These are phyloP conservation scores for Amphiprion clarkii DNA, from an alignment of 2,797 vertebrate species.

Conservation along the genomic window DNA sequence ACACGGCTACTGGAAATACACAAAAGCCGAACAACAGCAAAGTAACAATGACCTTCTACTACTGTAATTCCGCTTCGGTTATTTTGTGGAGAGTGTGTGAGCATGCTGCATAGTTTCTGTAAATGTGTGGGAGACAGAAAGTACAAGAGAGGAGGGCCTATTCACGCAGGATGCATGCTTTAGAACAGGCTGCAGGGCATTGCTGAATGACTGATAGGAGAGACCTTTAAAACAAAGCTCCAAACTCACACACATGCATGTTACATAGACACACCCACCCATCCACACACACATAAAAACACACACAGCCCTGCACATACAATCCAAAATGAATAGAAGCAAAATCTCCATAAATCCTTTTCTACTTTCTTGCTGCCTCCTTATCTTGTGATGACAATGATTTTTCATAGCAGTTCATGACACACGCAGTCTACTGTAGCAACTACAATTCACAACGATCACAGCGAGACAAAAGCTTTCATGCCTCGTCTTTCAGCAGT, in stretches of 20 bases:
- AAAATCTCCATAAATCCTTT: conserved; percentile 29
- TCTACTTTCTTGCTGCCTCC: not conserved
- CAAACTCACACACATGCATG: conserved; percentile 14
- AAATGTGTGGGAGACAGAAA: conserved; percentile 10
- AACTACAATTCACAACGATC: conserved; percentile 42
- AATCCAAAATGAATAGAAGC: conserved; percentile 28
- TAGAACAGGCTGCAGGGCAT: conserved; percentile 78
- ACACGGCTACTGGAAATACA: conserved; percentile 17
- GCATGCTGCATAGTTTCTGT: conserved; percentile 22
- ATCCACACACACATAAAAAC: conserved; percentile 3
- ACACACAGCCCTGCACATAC: conserved; percentile 6
- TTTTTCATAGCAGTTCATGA: conserved; percentile 42
- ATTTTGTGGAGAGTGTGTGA: conserved; percentile 8
- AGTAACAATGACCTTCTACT: conserved; percentile 8
- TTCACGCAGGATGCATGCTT: conserved; percentile 52
- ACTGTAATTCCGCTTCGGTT: conserved; percentile 19
- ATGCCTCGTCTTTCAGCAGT: conserved; percentile 53
- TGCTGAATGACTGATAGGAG: conserved; percentile 73
- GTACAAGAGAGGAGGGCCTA: conserved; percentile 38
- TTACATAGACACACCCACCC: conserved; percentile 1
- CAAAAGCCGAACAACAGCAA: conserved; percentile 1
- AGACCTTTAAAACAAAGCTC: conserved; percentile 70
- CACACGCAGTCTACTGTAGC: conserved; percentile 29
- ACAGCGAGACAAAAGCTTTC: conserved; percentile 63
- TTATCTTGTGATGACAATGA: conserved; percentile 26